Percentiles rank a stretch among this genome's conserved stretches.
Conservation (phyloP, 2,888 invertebrate genomes). For the Cosmia pyralina region DNA sequence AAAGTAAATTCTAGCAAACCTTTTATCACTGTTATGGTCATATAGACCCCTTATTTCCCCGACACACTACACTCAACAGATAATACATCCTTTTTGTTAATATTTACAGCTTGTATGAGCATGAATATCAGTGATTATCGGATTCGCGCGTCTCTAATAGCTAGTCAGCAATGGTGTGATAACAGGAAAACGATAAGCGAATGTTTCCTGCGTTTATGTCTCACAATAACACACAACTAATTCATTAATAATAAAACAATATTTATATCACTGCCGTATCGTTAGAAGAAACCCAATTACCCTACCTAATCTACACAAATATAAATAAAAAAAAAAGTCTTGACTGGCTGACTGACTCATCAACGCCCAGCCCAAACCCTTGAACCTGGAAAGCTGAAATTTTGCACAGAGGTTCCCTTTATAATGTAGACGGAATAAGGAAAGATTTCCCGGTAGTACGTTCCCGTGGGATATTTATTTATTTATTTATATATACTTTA, state of each 20-base stretch:
- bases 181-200: constrained; percentile 47
- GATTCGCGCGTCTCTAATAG: constrained; percentile 12
- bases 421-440: no score
- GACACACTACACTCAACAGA: neutral
- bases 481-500: no score
- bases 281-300: neutral
- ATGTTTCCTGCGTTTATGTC: constrained; percentile 17
- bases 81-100: neutral
- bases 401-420: no score
- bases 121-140: constrained; percentile 22
- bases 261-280: neutral
- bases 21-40: neutral
- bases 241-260: neutral
- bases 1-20: neutral
- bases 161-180: constrained; percentile 9
- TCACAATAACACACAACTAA: neutral
- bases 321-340: no score
- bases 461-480: no score
- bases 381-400: no score
- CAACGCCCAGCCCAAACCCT: no score
- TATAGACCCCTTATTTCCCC: neutral
- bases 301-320: neutral
- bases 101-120: neutral
- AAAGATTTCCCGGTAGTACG: no score
- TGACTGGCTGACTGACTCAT: no score